Percentiles rank a stretch among this genome's conserved stretches.
phyloP scores from a whole-genome alignment of 2,888 invertebrate genomes.

The Sarcophaga variegata region DNA sequence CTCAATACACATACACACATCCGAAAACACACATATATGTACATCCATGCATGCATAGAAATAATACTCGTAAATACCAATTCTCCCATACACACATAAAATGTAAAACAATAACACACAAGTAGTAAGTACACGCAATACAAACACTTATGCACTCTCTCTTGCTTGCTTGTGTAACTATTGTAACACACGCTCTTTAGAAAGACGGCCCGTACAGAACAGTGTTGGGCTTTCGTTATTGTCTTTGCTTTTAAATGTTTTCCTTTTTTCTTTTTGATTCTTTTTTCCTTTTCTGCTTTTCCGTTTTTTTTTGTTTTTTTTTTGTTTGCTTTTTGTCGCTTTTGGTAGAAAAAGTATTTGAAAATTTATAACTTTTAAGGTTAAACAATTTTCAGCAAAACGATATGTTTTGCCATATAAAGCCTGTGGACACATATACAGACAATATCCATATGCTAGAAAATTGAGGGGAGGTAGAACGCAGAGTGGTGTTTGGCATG shows the following conservation, averaged over 20 bases:
- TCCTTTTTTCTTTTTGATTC: too few species aligned
- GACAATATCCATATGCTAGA: conserved; percentile 2
- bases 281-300: too few species aligned
- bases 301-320: not conserved
- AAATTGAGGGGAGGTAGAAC: not conserved
- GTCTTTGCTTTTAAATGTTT: too few species aligned
- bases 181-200: too few species aligned
- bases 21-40: conserved; percentile 3
- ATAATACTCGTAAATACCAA: not conserved
- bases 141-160: too few species aligned
- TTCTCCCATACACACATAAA: not conserved
- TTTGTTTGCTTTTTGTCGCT: not conserved
- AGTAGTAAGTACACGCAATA: not conserved
- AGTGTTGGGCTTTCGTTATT: not conserved
- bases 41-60: not conserved
- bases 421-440: conserved; percentile 20
- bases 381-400: conserved; percentile 67
- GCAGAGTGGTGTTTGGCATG: conserved; percentile 18
- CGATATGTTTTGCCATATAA: conserved; percentile 63
- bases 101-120: not conserved
- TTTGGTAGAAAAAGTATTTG: conserved; percentile 48
- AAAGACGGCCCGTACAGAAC: too few species aligned
- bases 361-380: conserved; percentile 69
- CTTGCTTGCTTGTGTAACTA: too few species aligned
- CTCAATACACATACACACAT: too few species aligned